These are phyloP conservation scores for Phrynocephalus vlangalii DNA, from an alignment of 2,797 vertebrate genomes.

Conservation along the genomic window DNA sequence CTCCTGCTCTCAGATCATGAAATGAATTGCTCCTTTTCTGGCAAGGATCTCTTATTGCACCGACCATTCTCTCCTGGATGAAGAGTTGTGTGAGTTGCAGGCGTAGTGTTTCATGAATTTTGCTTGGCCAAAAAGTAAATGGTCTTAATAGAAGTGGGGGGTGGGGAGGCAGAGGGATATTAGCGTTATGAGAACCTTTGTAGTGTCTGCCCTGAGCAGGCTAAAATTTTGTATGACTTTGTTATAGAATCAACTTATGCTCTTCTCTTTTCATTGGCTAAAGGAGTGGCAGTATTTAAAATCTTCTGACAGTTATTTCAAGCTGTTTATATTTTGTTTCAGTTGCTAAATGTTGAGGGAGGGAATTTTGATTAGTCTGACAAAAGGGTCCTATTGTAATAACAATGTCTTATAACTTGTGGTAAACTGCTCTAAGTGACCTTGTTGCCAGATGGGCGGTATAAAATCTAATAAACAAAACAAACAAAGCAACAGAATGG, in stretches of 20 bases:
- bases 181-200: neutral
- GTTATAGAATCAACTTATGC: neutral
- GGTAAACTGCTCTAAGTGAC: no score
- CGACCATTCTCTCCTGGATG: neutral
- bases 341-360: no score
- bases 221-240: constrained; percentile 1
- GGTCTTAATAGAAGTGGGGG: neutral
- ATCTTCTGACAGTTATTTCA: neutral
- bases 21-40: neutral
- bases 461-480: no score
- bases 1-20: neutral
- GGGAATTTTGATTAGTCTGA: no score
- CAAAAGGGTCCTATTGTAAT: no score
- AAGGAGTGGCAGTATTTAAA: neutral
- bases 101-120: neutral
- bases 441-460: no score
- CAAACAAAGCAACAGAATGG: no score
- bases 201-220: neutral
- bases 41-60: neutral
- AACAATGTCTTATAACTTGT: no score
- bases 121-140: neutral
- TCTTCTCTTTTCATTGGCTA: neutral
- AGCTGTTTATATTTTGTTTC: no score
- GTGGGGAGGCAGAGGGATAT: neutral
- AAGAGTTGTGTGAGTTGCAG: neutral